Conservation (phyloP, 2,113 vertebrate species). For the Cavia porcellus region DNA sequence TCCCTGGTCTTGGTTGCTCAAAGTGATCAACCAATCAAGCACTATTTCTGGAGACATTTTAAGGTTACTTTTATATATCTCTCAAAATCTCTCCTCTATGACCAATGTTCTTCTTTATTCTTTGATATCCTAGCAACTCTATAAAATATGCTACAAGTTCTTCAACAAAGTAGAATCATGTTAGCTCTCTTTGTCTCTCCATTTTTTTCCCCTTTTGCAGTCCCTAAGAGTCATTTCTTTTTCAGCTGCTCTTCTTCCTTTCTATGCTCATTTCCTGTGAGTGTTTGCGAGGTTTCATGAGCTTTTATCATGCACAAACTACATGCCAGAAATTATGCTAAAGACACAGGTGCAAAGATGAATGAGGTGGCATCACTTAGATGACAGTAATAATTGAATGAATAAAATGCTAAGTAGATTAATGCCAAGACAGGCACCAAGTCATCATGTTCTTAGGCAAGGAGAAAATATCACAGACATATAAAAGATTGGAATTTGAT, state of each 20-base stretch:
- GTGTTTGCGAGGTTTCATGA: neutral
- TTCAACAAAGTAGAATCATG: neutral
- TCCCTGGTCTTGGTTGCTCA: neutral
- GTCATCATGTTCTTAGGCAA: neutral
- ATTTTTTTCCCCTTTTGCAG: neutral
- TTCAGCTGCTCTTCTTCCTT: neutral
- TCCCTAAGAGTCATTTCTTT: neutral
- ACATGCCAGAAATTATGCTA: neutral
- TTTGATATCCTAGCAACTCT: neutral
- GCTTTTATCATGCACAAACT: neutral
- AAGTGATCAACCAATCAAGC: neutral
- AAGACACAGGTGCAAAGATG: neutral
- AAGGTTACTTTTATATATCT: neutral
- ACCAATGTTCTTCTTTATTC: neutral
- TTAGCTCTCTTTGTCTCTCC: neutral
- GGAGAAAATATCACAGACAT: neutral
- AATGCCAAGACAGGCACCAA: neutral
- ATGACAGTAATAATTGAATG: neutral
- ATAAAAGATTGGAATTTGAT: slow-evolving; percentile 30
- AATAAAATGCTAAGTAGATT: neutral
- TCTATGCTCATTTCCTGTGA: neutral
- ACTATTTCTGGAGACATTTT: neutral
- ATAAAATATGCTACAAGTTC: neutral
- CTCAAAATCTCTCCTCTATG: slow-evolving; percentile 39
- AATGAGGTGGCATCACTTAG: neutral